Percentiles rank a stretch among this genome's conserved stretches.
Evolutionary conservation across 2,113 vertebrate species (phyloP).

Genomic region (Phainopepla nitens): DNA sequence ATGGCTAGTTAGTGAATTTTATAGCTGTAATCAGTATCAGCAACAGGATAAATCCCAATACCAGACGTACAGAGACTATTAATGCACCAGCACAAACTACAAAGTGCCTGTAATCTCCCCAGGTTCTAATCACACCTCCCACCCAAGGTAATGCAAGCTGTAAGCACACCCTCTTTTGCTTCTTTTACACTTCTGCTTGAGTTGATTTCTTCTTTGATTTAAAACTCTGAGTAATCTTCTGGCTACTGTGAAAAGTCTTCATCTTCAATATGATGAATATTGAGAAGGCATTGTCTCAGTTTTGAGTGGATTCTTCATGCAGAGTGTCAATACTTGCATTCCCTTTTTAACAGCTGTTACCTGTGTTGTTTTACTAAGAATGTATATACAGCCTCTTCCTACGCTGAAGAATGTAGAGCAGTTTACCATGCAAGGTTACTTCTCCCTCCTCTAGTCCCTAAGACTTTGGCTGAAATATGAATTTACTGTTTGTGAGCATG

Average conservation of each 20-base stretch:
- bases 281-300: neutral
- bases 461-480: neutral
- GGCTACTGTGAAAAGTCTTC: neutral
- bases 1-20: neutral
- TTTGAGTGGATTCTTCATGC: neutral
- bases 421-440: neutral
- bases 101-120: neutral
- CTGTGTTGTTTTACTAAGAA: neutral
- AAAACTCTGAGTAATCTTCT: neutral
- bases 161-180: neutral
- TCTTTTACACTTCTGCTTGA: neutral
- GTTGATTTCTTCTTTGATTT: neutral
- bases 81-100: neutral
- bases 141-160: neutral
- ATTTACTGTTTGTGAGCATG: neutral
- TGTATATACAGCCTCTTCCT: neutral
- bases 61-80: too few species aligned
- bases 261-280: neutral
- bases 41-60: neutral
- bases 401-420: neutral
- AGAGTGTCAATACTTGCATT: neutral
- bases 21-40: neutral
- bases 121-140: neutral
- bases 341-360: neutral
- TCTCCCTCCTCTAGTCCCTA: accelerated